Conservation (phyloP, 2,113 vertebrate species). For the Trogon surrucura region DNA sequence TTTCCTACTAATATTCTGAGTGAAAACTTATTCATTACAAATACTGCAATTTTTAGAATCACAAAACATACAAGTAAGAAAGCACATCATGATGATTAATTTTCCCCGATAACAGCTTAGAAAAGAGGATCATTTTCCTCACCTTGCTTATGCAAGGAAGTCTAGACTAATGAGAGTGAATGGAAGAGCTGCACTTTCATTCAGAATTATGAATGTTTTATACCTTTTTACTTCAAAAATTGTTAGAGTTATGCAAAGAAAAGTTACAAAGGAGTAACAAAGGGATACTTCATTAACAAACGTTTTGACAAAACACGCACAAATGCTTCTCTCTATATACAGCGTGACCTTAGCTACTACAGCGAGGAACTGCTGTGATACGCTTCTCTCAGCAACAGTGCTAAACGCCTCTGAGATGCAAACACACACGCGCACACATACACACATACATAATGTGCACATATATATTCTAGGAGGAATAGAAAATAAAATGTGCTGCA, state of each 20-base stretch:
- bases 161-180: neutral
- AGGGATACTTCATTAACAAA: neutral
- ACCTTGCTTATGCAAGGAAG: neutral
- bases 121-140: neutral
- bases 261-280: neutral
- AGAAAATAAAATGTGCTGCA: neutral
- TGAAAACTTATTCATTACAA: neutral
- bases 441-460: neutral
- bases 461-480: neutral
- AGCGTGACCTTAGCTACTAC: neutral
- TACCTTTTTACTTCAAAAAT: neutral
- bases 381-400: neutral
- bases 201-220: neutral
- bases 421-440: accelerated
- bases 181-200: neutral
- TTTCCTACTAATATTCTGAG: neutral
- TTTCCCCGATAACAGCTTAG: neutral
- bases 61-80: neutral
- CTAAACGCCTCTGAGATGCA: neutral
- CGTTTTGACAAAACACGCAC: neutral
- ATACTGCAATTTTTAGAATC: neutral
- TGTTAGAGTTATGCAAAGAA: neutral
- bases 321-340: neutral
- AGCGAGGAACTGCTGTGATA: neutral
- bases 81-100: neutral